Conservation (phyloP, 2,113 vertebrate species). For the Alethe castanea region DNA sequence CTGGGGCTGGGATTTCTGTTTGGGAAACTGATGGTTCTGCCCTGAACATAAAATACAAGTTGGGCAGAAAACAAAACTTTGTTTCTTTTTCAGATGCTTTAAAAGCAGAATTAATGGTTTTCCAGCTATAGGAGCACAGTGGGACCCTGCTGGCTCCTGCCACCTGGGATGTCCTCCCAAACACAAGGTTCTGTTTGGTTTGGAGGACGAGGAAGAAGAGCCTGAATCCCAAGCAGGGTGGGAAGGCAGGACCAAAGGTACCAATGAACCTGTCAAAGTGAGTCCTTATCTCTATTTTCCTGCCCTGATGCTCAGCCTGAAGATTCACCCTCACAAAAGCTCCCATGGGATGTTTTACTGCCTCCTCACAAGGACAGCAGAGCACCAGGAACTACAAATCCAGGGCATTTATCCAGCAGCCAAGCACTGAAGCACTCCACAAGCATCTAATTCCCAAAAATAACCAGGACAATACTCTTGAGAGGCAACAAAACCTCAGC, state of each 20-base stretch:
- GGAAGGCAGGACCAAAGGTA: neutral
- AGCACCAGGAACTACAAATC: neutral
- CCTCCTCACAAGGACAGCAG: neutral
- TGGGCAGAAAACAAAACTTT: neutral
- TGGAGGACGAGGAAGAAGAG: neutral
- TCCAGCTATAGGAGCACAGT: neutral
- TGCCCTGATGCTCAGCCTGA: neutral
- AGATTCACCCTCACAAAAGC: neutral
- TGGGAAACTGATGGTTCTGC: neutral
- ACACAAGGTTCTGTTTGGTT: neutral
- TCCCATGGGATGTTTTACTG: neutral
- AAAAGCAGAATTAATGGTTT: neutral
- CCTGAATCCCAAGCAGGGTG: neutral
- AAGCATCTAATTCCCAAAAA: neutral
- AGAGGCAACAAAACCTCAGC: neutral
- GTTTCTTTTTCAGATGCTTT: neutral
- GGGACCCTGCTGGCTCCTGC: neutral
- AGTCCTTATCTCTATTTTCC: rapidly evolving
- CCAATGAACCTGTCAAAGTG: neutral
- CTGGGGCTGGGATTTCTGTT: neutral
- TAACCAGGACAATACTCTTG: neutral
- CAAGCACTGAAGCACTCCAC: neutral
- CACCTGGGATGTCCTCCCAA: rapidly evolving
- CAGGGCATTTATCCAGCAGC: neutral
- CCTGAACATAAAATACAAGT: neutral